Conservation (phyloP, 2,797 vertebrate genomes). For the Philypnodon macrostomus region DNA sequence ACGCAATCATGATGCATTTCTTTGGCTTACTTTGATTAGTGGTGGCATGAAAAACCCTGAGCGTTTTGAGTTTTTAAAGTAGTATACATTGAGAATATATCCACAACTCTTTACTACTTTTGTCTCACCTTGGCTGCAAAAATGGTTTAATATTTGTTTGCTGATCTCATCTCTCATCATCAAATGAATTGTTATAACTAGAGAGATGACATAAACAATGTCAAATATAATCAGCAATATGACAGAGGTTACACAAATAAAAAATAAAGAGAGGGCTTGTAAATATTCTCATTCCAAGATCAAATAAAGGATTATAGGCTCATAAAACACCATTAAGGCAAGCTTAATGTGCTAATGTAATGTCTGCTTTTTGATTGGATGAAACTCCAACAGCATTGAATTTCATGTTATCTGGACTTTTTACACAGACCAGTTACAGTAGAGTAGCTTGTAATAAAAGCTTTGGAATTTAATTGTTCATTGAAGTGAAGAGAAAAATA, state of each 20-base stretch:
- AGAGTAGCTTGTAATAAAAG: background rate
- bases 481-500: background rate
- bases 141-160: too few relatives aligned
- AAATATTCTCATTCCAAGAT: background rate
- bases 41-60: constrained; percentile 63
- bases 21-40: constrained; percentile 72
- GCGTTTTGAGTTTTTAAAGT: constrained; percentile 55
- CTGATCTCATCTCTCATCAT: background rate
- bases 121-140: constrained; percentile 1
- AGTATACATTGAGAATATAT: constrained; percentile 48
- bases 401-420: background rate
- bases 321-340: too few relatives aligned
- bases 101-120: constrained; percentile 26
- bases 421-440: background rate
- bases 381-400: background rate
- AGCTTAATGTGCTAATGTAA: too few relatives aligned
- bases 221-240: constrained; percentile 5
- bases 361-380: background rate
- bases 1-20: constrained; percentile 69
- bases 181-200: background rate
- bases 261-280: background rate
- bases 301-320: too few relatives aligned
- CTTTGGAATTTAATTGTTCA: background rate
- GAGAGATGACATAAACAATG: background rate
- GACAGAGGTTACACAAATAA: background rate